Conservation (phyloP, 2,113 vertebrate genomes). For the Vombatus ursinus region DNA sequence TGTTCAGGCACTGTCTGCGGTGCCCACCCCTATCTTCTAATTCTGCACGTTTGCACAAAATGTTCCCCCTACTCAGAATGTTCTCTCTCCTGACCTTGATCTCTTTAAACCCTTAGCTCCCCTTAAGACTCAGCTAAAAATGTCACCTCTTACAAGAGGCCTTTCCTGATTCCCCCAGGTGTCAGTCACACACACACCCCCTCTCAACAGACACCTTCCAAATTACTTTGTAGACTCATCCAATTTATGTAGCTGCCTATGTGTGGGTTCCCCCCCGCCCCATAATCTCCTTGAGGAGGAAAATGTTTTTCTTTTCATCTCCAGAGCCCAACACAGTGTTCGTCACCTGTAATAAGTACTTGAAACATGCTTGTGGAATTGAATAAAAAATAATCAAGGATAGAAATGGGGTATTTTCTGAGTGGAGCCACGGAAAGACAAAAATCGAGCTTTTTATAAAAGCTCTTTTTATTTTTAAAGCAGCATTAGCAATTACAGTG, state of each 20-base stretch:
- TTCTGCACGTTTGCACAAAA: neutral
- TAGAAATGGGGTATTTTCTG: neutral
- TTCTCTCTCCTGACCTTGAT: neutral
- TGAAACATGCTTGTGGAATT: neutral
- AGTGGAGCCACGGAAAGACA: neutral
- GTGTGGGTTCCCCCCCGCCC: neutral
- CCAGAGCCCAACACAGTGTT: neutral
- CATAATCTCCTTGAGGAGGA: neutral
- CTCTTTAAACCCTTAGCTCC: neutral
- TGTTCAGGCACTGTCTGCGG: constrained; percentile 32
- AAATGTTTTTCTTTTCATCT: neutral
- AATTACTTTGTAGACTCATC: neutral
- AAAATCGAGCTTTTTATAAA: neutral
- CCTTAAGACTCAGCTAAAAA: neutral
- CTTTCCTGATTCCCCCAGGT: neutral
- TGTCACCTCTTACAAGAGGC: neutral
- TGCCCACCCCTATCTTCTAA: constrained; percentile 19
- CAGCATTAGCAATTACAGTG: neutral
- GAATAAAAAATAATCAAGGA: neutral
- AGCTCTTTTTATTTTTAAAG: neutral
- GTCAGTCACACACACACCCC: neutral
- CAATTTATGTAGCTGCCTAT: neutral
- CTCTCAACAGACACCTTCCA: neutral
- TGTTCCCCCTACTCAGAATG: neutral
- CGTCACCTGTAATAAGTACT: neutral